phyloP scores from a whole-genome alignment of 1,140 invertebrate genomes.

The Rhagoletis pomonella region DNA sequence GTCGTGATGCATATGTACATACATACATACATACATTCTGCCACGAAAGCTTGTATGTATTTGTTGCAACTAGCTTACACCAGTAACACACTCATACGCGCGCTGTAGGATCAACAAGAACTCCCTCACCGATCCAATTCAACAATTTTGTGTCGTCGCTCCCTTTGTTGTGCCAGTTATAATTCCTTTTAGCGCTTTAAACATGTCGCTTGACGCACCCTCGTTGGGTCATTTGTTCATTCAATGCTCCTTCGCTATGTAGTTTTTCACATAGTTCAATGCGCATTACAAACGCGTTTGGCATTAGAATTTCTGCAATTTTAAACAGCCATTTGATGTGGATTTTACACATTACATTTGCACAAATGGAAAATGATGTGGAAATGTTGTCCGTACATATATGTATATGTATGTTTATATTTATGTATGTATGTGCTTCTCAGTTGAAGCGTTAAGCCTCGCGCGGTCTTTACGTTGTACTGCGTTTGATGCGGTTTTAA shows the following conservation, averaged over 20 bases:
- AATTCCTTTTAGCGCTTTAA: slow-evolving; percentile 11
- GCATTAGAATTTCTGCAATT: slow-evolving; percentile 30
- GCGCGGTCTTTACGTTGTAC: slow-evolving; percentile 15
- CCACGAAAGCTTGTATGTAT: neutral
- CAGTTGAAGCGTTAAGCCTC: neutral
- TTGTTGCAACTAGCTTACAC: too few species aligned
- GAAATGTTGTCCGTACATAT: neutral
- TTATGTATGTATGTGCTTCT: neutral
- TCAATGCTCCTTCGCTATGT: neutral
- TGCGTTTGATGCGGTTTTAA: slow-evolving; percentile 26
- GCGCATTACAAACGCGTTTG: slow-evolving; percentile 15
- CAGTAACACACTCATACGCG: neutral
- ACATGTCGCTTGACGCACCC: neutral
- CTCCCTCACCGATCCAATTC: neutral
- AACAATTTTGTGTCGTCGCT: neutral
- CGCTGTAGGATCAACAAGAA: neutral
- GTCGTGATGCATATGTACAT: neutral
- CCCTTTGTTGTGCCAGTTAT: neutral
- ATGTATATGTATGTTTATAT: too few species aligned
- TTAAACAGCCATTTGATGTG: slow-evolving; percentile 35
- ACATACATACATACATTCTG: neutral
- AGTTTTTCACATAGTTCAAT: neutral
- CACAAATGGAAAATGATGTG: neutral
- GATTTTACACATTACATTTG: neutral
- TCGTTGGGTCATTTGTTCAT: neutral